phyloP scores from a whole-genome alignment of 2,888 invertebrate genomes.

The Anaspis maculata region DNA sequence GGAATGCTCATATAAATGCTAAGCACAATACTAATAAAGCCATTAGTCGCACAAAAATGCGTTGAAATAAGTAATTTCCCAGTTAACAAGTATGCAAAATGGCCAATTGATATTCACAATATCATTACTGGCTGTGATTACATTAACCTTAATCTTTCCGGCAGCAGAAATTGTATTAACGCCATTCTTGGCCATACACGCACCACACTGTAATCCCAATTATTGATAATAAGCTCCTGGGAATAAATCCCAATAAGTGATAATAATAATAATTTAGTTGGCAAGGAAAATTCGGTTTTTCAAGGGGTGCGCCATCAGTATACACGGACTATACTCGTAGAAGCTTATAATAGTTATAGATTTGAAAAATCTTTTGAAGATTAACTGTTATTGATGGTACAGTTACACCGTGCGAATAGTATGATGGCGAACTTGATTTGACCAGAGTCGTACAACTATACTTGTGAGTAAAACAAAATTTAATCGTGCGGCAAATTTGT shows the following conservation, averaged over 20 bases:
- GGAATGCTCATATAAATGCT: conserved; percentile 11
- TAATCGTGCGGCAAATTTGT: conserved; percentile 16
- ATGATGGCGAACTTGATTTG: neutral
- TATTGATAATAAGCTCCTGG: too few relatives aligned
- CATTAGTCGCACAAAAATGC: conserved; percentile 9
- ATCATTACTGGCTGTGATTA: conserved; percentile 9
- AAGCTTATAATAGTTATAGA: too few relatives aligned
- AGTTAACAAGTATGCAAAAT: conserved; percentile 14
- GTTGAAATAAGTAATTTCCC: conserved; percentile 11
- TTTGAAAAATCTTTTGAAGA: too few relatives aligned
- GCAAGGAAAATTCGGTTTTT: too few relatives aligned
- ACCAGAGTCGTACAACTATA: neutral
- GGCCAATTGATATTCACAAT: conserved; percentile 11
- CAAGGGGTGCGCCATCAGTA: too few relatives aligned
- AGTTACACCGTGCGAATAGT: conserved; percentile 10
- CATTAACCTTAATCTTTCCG: conserved; percentile 13
- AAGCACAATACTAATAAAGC: conserved; percentile 12
- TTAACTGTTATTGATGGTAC: too few relatives aligned
- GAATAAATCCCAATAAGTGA: too few relatives aligned
- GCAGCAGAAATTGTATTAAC: conserved; percentile 11
- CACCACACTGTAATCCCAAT: too few relatives aligned
- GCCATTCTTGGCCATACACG: too few relatives aligned
- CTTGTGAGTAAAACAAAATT: conserved; percentile 9
- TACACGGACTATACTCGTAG: too few relatives aligned
- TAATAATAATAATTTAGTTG: too few relatives aligned